Conservation (phyloP, 2,888 invertebrate genomes). For the Hyposoter didymator region DNA sequence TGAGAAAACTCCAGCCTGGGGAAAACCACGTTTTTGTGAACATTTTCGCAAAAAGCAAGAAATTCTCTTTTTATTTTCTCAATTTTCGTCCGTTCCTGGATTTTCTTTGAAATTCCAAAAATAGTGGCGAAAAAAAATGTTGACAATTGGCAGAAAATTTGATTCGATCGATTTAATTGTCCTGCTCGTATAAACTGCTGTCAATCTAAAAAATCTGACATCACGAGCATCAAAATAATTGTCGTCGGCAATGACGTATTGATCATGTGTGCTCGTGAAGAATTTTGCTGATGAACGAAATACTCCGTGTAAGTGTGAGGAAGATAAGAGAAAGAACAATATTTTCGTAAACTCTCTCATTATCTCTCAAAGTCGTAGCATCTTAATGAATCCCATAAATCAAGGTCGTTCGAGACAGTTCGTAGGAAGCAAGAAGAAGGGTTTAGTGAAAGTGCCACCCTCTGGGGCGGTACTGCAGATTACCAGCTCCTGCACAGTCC, state of each 20-base stretch:
- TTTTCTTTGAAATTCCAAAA: background rate
- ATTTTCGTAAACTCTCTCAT: slow-evolving; percentile 39
- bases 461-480: slow-evolving; percentile 47
- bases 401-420: slow-evolving; percentile 41
- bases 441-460: slow-evolving; percentile 24
- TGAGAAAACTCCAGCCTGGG: background rate
- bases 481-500: slow-evolving; percentile 38
- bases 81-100: background rate
- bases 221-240: background rate
- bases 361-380: slow-evolving; percentile 47
- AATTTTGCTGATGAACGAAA: background rate
- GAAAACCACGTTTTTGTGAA: background rate
- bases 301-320: background rate
- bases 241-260: background rate
- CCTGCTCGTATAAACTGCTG: background rate
- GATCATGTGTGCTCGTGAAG: background rate
- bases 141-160: background rate
- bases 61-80: background rate
- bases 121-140: background rate
- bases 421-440: slow-evolving; percentile 13
- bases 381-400: slow-evolving; percentile 69
- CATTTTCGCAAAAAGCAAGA: background rate
- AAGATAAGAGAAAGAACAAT: slow-evolving; percentile 8
- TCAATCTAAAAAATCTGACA: background rate
- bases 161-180: background rate